Conservation (phyloP, 37 sponge, comb jelly and placozoan species). For the Diacarnus erythraeanus region DNA sequence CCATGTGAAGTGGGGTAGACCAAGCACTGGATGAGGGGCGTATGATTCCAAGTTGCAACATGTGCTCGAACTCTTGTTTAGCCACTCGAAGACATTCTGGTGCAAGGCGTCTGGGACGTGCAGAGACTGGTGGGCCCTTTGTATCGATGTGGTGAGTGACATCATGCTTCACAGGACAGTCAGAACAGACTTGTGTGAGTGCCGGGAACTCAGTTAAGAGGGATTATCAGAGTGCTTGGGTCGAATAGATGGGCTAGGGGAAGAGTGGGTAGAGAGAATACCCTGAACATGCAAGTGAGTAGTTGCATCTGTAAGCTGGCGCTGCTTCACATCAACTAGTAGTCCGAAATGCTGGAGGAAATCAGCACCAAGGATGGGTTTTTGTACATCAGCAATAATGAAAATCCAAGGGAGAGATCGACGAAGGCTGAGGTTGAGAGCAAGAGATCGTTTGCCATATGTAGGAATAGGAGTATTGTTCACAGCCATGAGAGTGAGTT, state of each 20-base stretch:
- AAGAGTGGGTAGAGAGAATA: neutral
- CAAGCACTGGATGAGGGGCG: neutral
- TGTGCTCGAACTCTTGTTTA: slow-evolving; percentile 65
- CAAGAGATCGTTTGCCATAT: slow-evolving; percentile 39
- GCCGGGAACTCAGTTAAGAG: slow-evolving; percentile 26
- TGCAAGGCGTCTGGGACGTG: slow-evolving; percentile 59
- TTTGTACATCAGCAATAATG: slow-evolving; percentile 67
- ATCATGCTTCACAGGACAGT: slow-evolving; percentile 46
- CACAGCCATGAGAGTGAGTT: slow-evolving; percentile 32
- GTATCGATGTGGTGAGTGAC: slow-evolving; percentile 65
- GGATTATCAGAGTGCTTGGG: slow-evolving; percentile 27
- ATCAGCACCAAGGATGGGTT: slow-evolving; percentile 70
- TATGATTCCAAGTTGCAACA: slow-evolving; percentile 7
- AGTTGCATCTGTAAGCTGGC: slow-evolving; percentile 24
- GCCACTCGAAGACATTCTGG: slow-evolving; percentile 61
- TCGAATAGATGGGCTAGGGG: slow-evolving; percentile 29
- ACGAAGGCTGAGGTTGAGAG: slow-evolving; percentile 59
- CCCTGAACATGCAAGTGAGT: slow-evolving; percentile 44
- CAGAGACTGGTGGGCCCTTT: slow-evolving; percentile 65
- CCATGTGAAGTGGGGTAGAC: slow-evolving; percentile 5
- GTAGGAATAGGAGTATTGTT: slow-evolving; percentile 17
- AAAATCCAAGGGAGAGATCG: slow-evolving; percentile 66
- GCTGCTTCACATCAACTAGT: slow-evolving; percentile 46
- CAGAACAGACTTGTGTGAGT: slow-evolving; percentile 27
- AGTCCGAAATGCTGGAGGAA: slow-evolving; percentile 60